Evolutionary conservation across 1,140 invertebrate species (phyloP).

Genomic region (Melipona quadrifasciata): DNA sequence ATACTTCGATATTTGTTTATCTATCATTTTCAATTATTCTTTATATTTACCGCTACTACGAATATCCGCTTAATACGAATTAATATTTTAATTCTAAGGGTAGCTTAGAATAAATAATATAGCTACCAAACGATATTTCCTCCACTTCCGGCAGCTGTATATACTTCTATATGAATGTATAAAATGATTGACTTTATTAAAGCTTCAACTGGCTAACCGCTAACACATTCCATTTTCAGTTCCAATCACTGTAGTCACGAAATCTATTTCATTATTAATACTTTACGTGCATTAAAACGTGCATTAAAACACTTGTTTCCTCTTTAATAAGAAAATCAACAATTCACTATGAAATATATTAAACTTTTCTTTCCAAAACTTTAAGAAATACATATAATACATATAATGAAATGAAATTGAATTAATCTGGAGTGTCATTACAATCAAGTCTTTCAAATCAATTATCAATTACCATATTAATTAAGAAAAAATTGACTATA

Average conservation of each 20-base stretch:
- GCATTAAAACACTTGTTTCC: not conserved
- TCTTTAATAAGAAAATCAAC: not conserved
- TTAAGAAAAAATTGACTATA: too few relatives aligned
- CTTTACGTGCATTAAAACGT: not conserved
- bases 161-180: not conserved
- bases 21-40: not conserved
- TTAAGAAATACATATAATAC: too few relatives aligned
- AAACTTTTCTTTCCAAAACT: not conserved
- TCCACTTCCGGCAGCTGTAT: slow-evolving; percentile 37
- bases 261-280: slow-evolving; percentile 30
- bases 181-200: slow-evolving; percentile 49
- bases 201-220: slow-evolving; percentile 12
- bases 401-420: not conserved
- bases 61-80: not conserved
- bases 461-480: too few relatives aligned
- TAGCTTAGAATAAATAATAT: not conserved
- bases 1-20: not conserved
- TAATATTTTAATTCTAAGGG: not conserved
- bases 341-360: not conserved
- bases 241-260: slow-evolving; percentile 14
- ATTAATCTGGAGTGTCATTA: not conserved
- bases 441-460: not conserved
- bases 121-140: slow-evolving; percentile 34
- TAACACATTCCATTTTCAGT: slow-evolving; percentile 16
- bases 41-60: not conserved